These are phyloP conservation scores for Drosophila sulfurigaster DNA, from an alignment of 1,140 invertebrate species.

Conservation along the genomic window DNA sequence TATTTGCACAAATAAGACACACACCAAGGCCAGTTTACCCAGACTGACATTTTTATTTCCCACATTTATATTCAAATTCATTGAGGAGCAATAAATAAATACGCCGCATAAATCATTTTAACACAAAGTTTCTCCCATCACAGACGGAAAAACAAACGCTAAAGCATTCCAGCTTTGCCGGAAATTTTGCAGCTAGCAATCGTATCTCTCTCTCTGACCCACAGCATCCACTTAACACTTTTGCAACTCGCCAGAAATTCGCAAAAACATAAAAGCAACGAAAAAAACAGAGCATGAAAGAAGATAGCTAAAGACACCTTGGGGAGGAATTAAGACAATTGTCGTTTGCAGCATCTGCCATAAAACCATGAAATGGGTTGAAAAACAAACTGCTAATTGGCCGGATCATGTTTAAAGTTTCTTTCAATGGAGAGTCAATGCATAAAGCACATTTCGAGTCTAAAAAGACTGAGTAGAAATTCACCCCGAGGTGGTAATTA, in stretches of 20 bases:
- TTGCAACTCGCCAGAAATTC: constrained; percentile 2
- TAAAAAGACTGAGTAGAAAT: background rate
- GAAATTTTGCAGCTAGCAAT: constrained; percentile 32
- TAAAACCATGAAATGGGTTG: constrained; percentile 44
- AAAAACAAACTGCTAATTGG: constrained; percentile 66
- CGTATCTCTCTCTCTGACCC: constrained; percentile 44
- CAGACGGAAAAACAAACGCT: constrained; percentile 37
- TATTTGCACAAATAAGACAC: constrained; percentile 48
- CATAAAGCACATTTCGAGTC: background rate
- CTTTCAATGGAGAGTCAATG: constrained; percentile 32
- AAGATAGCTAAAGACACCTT: constrained; percentile 60
- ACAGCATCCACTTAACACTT: constrained; percentile 38
- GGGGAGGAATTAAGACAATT: constrained; percentile 71
- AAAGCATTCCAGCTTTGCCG: constrained; percentile 4
- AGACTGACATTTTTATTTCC: constrained; percentile 25
- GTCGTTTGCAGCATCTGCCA: constrained; percentile 33
- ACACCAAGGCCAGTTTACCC: constrained; percentile 24
- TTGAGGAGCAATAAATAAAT: constrained; percentile 73
- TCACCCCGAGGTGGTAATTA: background rate
- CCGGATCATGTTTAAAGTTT: constrained; percentile 43
- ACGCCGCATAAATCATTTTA: constrained; percentile 69
- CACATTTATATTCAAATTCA: constrained; percentile 69
- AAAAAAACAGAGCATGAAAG: background rate
- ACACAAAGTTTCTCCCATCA: constrained; percentile 51
- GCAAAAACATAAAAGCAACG: constrained; percentile 1